These are phyloP conservation scores for Scopus umbretta DNA, from an alignment of 2,113 vertebrate genomes.

Conservation along the genomic window DNA sequence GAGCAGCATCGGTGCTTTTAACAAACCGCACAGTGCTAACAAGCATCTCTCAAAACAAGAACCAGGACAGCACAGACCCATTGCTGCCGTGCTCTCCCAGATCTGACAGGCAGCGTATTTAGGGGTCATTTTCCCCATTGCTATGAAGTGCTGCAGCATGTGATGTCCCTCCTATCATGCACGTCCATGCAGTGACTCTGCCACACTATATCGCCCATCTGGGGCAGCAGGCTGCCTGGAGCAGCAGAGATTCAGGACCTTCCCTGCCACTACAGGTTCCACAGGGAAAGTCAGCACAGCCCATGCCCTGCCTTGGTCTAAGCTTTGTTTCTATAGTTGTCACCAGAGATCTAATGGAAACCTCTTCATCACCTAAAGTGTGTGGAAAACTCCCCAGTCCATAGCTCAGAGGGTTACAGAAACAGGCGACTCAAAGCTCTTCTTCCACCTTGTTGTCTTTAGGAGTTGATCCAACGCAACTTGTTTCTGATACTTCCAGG, in stretches of 20 bases:
- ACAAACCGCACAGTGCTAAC: background rate
- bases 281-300: background rate
- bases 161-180: background rate
- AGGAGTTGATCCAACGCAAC: background rate
- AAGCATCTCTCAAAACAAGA: background rate
- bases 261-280: background rate
- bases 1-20: background rate
- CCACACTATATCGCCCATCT: fast-evolving
- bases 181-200: background rate
- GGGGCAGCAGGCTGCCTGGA: background rate
- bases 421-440: background rate
- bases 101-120: fast-evolving
- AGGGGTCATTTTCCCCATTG: background rate
- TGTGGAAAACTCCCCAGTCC: background rate
- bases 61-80: background rate
- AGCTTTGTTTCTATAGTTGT: background rate
- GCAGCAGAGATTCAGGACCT: background rate
- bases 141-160: fast-evolving
- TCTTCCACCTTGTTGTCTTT: background rate
- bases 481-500: background rate
- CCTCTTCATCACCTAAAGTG: background rate
- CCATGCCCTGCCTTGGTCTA: background rate
- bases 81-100: background rate
- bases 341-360: background rate
- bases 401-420: background rate